phyloP scores from a whole-genome alignment of 2,888 invertebrate species.

The Agrochola lota region DNA sequence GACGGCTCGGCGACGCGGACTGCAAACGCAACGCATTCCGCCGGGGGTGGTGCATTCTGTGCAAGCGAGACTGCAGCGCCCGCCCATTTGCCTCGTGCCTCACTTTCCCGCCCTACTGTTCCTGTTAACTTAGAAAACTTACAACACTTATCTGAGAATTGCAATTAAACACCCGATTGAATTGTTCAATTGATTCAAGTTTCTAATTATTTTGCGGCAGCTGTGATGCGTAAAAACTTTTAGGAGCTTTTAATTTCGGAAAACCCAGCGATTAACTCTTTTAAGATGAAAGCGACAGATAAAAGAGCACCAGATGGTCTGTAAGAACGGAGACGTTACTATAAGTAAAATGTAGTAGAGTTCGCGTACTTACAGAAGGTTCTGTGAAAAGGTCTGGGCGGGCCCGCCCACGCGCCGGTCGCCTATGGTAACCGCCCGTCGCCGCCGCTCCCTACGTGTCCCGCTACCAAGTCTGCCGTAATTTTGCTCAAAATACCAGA shows the following conservation, averaged over 20 bases:
- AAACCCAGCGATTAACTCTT: not conserved
- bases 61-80: slow-evolving; percentile 89
- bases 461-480: slow-evolving; percentile 48
- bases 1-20: slow-evolving; percentile 84
- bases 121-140: slow-evolving; percentile 80
- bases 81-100: slow-evolving; percentile 89
- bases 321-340: slow-evolving; percentile 38
- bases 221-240: slow-evolving; percentile 26
- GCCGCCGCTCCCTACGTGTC: slow-evolving; percentile 73
- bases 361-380: slow-evolving; percentile 66
- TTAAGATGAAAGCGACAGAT: not conserved
- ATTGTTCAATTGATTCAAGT: slow-evolving; percentile 56
- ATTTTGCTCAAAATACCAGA: slow-evolving; percentile 29
- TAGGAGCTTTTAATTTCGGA: slow-evolving; percentile 13
- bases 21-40: slow-evolving; percentile 83
- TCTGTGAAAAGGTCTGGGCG: slow-evolving; percentile 68
- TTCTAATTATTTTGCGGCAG: slow-evolving; percentile 35
- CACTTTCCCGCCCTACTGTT: slow-evolving; percentile 89
- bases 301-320: slow-evolving; percentile 33
- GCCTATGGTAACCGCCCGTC: slow-evolving; percentile 83
- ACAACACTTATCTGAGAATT: slow-evolving; percentile 67
- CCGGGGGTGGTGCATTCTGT: slow-evolving; percentile 88
- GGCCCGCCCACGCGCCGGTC: slow-evolving; percentile 81
- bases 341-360: slow-evolving; percentile 59
- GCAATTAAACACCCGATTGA: slow-evolving; percentile 69